Conservation (phyloP, 2,113 vertebrate genomes). For the Pteropus alecto region DNA sequence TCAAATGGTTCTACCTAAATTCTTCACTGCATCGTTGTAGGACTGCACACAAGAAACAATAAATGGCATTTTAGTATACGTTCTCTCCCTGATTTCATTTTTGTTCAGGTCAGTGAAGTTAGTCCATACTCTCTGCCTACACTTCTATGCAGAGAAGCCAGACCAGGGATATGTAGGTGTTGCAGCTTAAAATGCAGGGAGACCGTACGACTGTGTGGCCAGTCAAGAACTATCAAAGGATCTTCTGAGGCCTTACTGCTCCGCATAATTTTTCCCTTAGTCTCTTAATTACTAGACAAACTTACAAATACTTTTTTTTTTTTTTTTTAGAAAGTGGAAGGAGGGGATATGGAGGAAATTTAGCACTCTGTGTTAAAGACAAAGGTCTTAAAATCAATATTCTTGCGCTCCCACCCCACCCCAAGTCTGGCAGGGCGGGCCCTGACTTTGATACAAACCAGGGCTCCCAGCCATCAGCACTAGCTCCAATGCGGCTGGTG, state of each 20-base stretch:
- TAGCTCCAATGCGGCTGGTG: neutral
- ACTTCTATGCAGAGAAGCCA: neutral
- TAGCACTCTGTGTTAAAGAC: neutral
- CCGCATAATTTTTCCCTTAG: neutral
- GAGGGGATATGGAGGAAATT: neutral
- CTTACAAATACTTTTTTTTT: neutral
- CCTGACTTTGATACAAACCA: neutral
- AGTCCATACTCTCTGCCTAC: neutral
- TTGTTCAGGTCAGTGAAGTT: neutral
- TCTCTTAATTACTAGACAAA: neutral
- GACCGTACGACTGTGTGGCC: neutral
- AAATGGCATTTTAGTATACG: neutral
- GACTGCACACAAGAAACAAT: neutral
- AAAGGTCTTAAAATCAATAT: neutral
- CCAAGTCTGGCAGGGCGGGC: neutral
- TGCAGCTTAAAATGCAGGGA: neutral
- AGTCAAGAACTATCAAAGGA: neutral
- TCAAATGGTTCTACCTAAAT: neutral
- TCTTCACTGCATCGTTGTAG: neutral
- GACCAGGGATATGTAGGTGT: neutral
- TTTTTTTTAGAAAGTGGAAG: neutral
- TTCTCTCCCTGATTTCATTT: conserved; percentile 5
- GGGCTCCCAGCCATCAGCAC: neutral
- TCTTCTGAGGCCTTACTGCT: neutral
- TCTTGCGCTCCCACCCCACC: neutral